Evolutionary conservation across 2,888 invertebrate species (phyloP).

Genomic region (Allacma fusca): DNA sequence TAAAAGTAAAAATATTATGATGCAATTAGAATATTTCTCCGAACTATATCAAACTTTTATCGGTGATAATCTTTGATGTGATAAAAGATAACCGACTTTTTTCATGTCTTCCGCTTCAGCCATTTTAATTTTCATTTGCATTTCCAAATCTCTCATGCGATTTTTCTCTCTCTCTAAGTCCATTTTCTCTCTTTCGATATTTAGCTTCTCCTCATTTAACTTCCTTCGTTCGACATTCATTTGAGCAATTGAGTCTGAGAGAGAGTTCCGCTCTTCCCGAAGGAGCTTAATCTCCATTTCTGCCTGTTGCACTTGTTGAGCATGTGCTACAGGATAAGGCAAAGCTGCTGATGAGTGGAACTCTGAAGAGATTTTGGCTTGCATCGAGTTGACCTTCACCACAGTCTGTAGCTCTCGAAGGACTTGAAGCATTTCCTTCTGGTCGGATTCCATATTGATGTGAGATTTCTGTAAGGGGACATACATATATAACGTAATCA

Average conservation of each 20-base stretch:
- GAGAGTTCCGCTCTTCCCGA: conserved; percentile 54
- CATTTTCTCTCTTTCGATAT: conserved; percentile 71
- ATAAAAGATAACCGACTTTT: too few relatives aligned
- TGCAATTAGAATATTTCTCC: neutral
- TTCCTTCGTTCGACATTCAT: conserved; percentile 65
- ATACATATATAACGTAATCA: too few relatives aligned
- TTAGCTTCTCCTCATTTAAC: conserved; percentile 71
- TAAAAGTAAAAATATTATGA: neutral
- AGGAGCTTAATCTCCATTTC: conserved; percentile 59
- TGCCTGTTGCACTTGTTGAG: conserved; percentile 44
- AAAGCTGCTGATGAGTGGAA: neutral
- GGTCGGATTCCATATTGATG: conserved; percentile 50
- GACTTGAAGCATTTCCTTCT: conserved; percentile 53
- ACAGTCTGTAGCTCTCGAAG: conserved; percentile 55
- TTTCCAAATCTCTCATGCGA: conserved; percentile 63
- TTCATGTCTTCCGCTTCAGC: conserved; percentile 56
- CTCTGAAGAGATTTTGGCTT: neutral
- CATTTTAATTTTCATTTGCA: conserved; percentile 47
- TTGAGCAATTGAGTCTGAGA: conserved; percentile 57
- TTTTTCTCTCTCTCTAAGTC: conserved; percentile 72
- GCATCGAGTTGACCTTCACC: conserved; percentile 44
- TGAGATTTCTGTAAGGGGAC: conserved; percentile 58
- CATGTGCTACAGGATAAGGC: neutral
- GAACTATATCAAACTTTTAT: too few relatives aligned
- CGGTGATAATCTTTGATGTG: too few relatives aligned